Conservation (phyloP, 2,113 vertebrate genomes). For the Chinchilla lanigera region DNA sequence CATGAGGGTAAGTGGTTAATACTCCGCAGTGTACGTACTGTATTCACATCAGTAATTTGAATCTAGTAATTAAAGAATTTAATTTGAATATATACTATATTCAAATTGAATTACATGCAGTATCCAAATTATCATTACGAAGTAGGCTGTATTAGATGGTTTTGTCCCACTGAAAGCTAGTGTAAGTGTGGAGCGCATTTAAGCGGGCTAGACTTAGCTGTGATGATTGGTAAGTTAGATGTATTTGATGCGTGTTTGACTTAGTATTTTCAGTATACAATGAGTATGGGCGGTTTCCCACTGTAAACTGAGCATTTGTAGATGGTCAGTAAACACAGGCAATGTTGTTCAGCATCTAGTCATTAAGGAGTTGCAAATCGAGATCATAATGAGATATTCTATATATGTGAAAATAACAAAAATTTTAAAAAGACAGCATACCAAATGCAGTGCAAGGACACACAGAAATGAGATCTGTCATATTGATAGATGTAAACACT, state of each 20-base stretch:
- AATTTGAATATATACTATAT: too few relatives aligned
- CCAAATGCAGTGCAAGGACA: too few relatives aligned
- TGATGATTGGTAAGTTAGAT: neutral
- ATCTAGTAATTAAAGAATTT: too few relatives aligned
- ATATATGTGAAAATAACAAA: neutral
- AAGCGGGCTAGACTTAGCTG: neutral
- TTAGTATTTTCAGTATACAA: neutral
- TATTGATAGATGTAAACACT: neutral
- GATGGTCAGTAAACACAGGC: neutral
- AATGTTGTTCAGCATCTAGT: neutral
- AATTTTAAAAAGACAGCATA: neutral
- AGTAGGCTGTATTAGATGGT: neutral
- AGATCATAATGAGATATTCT: neutral
- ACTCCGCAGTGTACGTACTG: too few relatives aligned
- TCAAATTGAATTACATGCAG: too few relatives aligned
- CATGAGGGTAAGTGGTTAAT: neutral
- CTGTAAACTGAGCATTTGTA: neutral
- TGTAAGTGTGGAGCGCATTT: neutral
- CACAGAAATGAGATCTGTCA: neutral
- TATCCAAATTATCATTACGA: neutral
- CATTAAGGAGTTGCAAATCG: neutral
- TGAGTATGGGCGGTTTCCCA: neutral
- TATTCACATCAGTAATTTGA: too few relatives aligned
- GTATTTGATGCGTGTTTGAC: neutral
- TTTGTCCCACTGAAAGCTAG: neutral